These are phyloP conservation scores for Hydrolagus affinis DNA, from an alignment of 2,113 vertebrate species.

Conservation along the genomic window DNA sequence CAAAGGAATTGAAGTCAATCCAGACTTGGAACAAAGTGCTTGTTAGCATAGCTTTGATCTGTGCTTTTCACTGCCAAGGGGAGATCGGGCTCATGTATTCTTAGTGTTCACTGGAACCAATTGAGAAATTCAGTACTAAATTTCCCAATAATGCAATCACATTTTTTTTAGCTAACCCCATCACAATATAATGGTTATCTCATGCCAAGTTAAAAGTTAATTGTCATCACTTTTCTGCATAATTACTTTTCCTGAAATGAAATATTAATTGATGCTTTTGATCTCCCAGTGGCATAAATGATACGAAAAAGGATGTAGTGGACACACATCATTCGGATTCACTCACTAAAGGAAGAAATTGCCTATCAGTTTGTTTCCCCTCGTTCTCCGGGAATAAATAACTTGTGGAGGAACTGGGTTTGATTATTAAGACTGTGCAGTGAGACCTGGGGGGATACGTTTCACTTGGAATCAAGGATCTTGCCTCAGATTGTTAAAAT, in stretches of 20 bases:
- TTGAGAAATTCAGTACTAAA: not conserved
- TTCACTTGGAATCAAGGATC: not conserved
- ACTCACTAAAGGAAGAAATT: not conserved
- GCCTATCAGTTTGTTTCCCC: not conserved
- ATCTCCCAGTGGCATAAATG: not conserved
- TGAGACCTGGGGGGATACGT: not conserved
- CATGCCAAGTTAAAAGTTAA: too few relatives aligned
- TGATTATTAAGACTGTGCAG: not conserved
- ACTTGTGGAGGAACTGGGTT: not conserved
- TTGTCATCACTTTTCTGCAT: too few relatives aligned
- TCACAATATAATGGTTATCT: too few relatives aligned
- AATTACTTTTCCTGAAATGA: too few relatives aligned
- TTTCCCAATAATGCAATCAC: not conserved
- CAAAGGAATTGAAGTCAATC: not conserved
- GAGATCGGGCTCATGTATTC: not conserved
- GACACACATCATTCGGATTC: not conserved
- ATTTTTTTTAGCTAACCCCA: too few relatives aligned
- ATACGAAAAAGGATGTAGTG: too few relatives aligned
- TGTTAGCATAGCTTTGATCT: not conserved
- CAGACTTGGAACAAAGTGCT: not conserved
- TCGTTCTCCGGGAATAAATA: not conserved
- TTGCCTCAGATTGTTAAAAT: not conserved
- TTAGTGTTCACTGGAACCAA: not conserved
- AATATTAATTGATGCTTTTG: not conserved
- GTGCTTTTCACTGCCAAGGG: not conserved